Conservation (phyloP, 2,113 vertebrate species). For the Silurus asotus region DNA sequence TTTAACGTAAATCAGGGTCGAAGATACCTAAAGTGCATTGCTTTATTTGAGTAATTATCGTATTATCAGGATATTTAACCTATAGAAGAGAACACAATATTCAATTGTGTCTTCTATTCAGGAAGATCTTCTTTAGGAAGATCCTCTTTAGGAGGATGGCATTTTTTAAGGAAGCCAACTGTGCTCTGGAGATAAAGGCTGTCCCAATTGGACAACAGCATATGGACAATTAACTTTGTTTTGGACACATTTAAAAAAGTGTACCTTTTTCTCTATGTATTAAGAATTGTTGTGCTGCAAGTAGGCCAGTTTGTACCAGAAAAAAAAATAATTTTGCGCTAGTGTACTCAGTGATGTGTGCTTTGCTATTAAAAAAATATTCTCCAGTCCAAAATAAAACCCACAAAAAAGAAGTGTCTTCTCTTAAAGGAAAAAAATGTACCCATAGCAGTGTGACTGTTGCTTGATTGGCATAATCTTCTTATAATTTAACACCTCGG, state of each 20-base stretch:
- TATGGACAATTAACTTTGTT: neutral
- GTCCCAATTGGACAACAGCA: neutral
- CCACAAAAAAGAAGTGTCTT: neutral
- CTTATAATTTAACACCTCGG: slow-evolving; percentile 43
- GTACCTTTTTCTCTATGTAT: neutral
- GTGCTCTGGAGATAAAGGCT: neutral
- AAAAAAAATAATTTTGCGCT: neutral
- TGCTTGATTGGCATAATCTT: slow-evolving; percentile 41
- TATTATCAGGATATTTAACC: neutral
- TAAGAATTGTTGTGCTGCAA: neutral
- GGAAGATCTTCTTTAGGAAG: no score
- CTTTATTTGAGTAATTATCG: neutral
- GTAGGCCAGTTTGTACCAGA: neutral
- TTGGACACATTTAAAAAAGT: neutral
- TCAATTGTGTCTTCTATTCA: neutral
- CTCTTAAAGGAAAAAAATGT: neutral
- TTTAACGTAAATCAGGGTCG: neutral
- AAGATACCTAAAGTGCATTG: neutral
- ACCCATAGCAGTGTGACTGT: neutral
- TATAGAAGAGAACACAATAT: neutral
- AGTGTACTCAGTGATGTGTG: slow-evolving; percentile 2
- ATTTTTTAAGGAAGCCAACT: neutral
- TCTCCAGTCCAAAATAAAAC: slow-evolving; percentile 5
- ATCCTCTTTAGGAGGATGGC: neutral
- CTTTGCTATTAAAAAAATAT: slow-evolving; percentile 9